Evolutionary conservation across 1,140 invertebrate genomes (phyloP).

Genomic region (Pectinophora gossypiella): DNA sequence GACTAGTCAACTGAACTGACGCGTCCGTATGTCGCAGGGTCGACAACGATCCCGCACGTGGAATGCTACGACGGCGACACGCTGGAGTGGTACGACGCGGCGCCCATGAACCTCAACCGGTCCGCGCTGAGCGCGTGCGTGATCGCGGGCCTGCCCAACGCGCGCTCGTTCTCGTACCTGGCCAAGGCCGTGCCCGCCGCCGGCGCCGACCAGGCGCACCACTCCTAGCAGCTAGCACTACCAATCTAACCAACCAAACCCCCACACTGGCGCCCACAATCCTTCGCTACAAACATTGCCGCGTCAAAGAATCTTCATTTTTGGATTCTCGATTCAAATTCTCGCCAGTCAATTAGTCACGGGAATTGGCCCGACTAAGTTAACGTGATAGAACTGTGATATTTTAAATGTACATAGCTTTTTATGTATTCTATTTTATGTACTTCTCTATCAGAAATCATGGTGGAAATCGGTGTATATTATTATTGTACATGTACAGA

Average conservation of each 20-base stretch:
- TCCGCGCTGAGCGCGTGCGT: slow-evolving; percentile 82
- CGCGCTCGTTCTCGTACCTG: slow-evolving; percentile 72
- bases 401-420: slow-evolving; percentile 49
- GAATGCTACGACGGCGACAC: slow-evolving; percentile 83
- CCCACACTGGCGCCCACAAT: background rate
- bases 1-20: no score
- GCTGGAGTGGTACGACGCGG: slow-evolving; percentile 82
- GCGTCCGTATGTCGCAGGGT: slow-evolving; percentile 67
- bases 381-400: no score
- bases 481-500: slow-evolving; percentile 33
- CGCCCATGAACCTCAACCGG: slow-evolving; percentile 82
- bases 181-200: slow-evolving; percentile 64
- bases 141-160: slow-evolving; percentile 76
- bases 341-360: no score
- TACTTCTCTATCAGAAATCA: slow-evolving; percentile 45
- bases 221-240: slow-evolving; percentile 20
- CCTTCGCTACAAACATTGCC: background rate
- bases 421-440: slow-evolving; percentile 49
- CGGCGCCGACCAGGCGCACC: slow-evolving; percentile 57
- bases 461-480: slow-evolving; percentile 27
- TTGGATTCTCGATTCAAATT: no score
- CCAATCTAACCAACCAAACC: no score
- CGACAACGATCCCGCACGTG: slow-evolving; percentile 80
- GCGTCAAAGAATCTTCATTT: no score
- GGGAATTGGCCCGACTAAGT: no score